Evolutionary conservation across 2,113 vertebrate genomes (phyloP).

Genomic region (Coryphaenoides rupestris): DNA sequence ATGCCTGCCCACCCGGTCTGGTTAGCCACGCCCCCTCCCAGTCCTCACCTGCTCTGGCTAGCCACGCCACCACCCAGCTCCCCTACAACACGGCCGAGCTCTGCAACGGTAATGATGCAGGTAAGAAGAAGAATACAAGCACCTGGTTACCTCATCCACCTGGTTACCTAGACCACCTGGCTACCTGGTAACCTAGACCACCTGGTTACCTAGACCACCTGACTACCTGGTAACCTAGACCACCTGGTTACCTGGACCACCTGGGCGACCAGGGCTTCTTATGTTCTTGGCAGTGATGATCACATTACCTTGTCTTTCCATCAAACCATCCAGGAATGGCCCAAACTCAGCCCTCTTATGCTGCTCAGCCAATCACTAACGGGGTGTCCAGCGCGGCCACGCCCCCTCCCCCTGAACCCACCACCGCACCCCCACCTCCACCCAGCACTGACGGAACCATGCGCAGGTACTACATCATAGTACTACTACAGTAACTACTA

Average conservation of each 20-base stretch:
- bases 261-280: too few relatives aligned
- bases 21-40: conserved; percentile 35
- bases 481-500: background rate
- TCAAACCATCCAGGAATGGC: conserved; percentile 20
- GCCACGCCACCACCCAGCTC: conserved; percentile 38
- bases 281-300: too few relatives aligned
- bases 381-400: conserved; percentile 37
- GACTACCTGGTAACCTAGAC: too few relatives aligned
- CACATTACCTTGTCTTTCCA: too few relatives aligned
- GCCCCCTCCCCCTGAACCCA: conserved; percentile 42
- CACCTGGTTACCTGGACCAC: too few relatives aligned
- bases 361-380: conserved; percentile 53
- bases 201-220: too few relatives aligned
- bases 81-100: conserved; percentile 45
- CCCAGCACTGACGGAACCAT: conserved; percentile 38
- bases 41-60: conserved; percentile 9
- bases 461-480: conserved; percentile 31
- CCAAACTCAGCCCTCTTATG: conserved; percentile 42
- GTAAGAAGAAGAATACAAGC: conserved; percentile 38
- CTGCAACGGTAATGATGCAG: conserved; percentile 37
- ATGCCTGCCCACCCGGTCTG: too few relatives aligned
- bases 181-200: too few relatives aligned
- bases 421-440: conserved; percentile 2
- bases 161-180: too few relatives aligned
- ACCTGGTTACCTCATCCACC: too few relatives aligned